Evolutionary conservation across 2,113 vertebrate genomes (phyloP), one percentile per base, ranked within the genome.

Genomic region (Nothoprocta perdicaria): DNA sequence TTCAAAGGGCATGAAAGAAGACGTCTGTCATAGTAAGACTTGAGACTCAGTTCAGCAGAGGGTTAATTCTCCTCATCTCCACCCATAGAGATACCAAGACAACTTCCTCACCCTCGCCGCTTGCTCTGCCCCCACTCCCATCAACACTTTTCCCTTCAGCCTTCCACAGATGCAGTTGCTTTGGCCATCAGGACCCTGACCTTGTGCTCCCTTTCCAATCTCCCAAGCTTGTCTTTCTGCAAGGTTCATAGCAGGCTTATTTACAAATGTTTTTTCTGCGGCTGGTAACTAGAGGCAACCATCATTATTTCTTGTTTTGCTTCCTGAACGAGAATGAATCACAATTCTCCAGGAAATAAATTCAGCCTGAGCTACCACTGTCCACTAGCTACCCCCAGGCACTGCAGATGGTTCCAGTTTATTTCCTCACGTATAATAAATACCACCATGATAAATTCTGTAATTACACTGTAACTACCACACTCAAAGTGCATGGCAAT

Each of bases 211-310:
- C 45, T 40, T 26, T 52, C 22, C 16, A 66, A 41, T 35, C 41
- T 60, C 48, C 61, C 43, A 1, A 0, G 15, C 80, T 76, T 55
- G 13, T 29, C 63, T 35, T n/a, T 9, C 23, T 33, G 40, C 52
- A 45, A 21, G 5, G 7, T 31, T 35, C 63, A 69, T 3, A 63
- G 43, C 53, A 69, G 65, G 21, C 77, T 87, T 65, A 55, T 80
- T 84, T 74, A 50, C 86, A 74, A 60, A 72, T 27, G 10, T 45
- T 86, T 80, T 89, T 62, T 38, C 26, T 86, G 69, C 10, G 26
- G 22, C 68, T 58, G 53, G 58, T 89, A 88, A 90, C 93, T 84
- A 69, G 66, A 88, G 41, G 77, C 79, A 86, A 87, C 33, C 60
- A 60, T 69, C 83, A 31, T 61, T 65, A 84, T 35, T 87, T 78